These are phyloP conservation scores for Trochalopteron elliotii DNA, from an alignment of 2,113 vertebrate species.

Conservation along the genomic window DNA sequence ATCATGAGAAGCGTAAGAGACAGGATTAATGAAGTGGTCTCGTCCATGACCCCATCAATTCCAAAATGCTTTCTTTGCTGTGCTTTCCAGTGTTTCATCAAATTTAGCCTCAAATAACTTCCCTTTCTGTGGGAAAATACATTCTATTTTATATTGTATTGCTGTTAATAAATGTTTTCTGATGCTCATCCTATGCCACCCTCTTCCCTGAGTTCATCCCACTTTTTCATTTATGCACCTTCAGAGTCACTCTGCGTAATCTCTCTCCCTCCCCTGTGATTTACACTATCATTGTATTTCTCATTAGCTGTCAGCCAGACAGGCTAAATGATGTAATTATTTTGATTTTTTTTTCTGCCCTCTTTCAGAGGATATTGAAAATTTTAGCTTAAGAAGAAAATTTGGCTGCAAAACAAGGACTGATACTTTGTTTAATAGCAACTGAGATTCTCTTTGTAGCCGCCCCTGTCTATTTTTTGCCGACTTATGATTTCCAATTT, in stretches of 20 bases:
- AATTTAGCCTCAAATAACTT: background rate
- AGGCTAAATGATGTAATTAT: background rate
- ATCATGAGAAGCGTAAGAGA: background rate
- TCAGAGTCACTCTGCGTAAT: background rate
- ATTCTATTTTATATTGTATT: background rate
- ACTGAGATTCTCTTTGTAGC: background rate
- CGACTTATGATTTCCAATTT: background rate
- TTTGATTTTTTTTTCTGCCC: background rate
- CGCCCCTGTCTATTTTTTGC: background rate
- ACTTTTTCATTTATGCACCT: background rate
- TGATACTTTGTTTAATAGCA: background rate
- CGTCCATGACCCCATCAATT: background rate
- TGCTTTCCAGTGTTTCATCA: background rate
- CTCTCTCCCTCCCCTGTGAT: background rate
- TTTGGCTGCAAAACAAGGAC: background rate
- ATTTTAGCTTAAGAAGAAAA: background rate
- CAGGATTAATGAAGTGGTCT: background rate
- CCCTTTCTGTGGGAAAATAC: background rate
- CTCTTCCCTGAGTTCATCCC: background rate
- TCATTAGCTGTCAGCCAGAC: background rate
- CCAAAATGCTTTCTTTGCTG: background rate
- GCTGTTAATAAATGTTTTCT: background rate
- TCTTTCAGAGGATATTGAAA: background rate
- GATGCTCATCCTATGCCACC: background rate
- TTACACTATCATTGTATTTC: background rate